Conservation (phyloP, 2,113 vertebrate species). For the Psophia crepitans region DNA sequence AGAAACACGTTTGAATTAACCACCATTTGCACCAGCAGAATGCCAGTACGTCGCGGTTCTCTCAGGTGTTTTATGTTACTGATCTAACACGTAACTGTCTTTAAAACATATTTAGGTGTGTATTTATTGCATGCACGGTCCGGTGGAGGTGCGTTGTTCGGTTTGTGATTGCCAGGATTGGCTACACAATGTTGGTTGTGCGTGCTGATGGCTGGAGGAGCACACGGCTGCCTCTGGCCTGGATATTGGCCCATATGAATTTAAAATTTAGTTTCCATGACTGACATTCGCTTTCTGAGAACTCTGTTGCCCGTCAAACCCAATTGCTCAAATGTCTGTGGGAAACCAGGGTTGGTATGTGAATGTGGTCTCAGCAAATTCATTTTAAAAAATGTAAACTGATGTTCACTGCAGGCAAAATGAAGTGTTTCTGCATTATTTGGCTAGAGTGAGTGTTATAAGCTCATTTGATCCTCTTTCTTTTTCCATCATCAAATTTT, state of each 20-base stretch:
- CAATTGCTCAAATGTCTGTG: slow-evolving; percentile 42
- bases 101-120: neutral
- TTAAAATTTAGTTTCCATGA: slow-evolving; percentile 4
- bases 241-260: neutral
- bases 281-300: slow-evolving; percentile 14
- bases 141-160: neutral
- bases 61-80: neutral
- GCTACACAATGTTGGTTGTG: neutral
- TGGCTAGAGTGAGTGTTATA: neutral
- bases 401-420: neutral
- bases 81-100: neutral
- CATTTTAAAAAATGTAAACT: neutral
- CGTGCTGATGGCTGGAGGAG: neutral
- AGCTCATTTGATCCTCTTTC: neutral
- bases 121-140: neutral
- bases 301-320: slow-evolving; percentile 29
- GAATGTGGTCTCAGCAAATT: slow-evolving; percentile 8
- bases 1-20: neutral
- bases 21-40: neutral
- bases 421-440: slow-evolving; percentile 12
- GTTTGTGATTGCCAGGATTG: neutral
- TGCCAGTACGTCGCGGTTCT: fast-evolving
- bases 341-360: slow-evolving; percentile 15
- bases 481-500: neutral
- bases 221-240: neutral